phyloP scores from a whole-genome alignment of 1,140 invertebrate species.

The Drosophila serrata region DNA sequence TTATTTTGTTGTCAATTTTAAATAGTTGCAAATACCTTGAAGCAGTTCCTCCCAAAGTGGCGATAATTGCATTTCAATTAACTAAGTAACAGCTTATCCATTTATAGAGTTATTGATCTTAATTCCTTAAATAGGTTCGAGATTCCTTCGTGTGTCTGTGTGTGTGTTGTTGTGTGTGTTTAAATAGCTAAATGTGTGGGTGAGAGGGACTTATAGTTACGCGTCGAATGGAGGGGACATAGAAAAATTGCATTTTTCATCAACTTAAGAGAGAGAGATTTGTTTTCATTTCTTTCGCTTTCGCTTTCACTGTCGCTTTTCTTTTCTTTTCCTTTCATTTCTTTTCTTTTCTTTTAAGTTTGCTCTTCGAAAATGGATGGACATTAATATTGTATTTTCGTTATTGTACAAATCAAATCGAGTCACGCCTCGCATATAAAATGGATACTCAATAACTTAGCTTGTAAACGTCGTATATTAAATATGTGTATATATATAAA shows the following conservation, averaged over 20 bases:
- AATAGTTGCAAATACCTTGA: conserved; percentile 59
- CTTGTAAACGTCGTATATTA: conserved; percentile 64
- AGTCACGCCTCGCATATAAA: conserved; percentile 57
- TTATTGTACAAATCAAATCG: conserved; percentile 73
- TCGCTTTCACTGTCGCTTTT: conserved; percentile 5
- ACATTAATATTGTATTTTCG: conserved; percentile 78
- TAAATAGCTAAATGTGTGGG: conserved; percentile 19
- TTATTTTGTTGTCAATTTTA: conserved; percentile 39
- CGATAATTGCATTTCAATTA: conserved; percentile 76
- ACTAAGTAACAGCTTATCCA: conserved; percentile 81
- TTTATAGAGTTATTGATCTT: conserved; percentile 50
- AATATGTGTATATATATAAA: conserved; percentile 61
- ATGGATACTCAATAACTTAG: conserved; percentile 60
- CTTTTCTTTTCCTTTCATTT: conserved; percentile 17
- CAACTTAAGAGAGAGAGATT: conserved; percentile 64
- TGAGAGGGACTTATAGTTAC: conserved; percentile 51
- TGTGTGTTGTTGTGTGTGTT: conserved; percentile 16
- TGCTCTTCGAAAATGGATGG: conserved; percentile 78
- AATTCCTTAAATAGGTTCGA: conserved; percentile 9
- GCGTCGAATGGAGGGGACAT: conserved; percentile 66
- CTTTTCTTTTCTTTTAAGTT: conserved; percentile 22
- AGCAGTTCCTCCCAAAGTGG: conserved; percentile 57
- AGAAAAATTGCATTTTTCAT: conserved; percentile 80
- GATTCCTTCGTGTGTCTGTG: neutral
- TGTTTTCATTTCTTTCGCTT: too few species aligned